Percentiles rank a stretch among this genome's conserved stretches.
Conservation (phyloP, 2,888 invertebrate species). For the Drosophila lutescens region DNA sequence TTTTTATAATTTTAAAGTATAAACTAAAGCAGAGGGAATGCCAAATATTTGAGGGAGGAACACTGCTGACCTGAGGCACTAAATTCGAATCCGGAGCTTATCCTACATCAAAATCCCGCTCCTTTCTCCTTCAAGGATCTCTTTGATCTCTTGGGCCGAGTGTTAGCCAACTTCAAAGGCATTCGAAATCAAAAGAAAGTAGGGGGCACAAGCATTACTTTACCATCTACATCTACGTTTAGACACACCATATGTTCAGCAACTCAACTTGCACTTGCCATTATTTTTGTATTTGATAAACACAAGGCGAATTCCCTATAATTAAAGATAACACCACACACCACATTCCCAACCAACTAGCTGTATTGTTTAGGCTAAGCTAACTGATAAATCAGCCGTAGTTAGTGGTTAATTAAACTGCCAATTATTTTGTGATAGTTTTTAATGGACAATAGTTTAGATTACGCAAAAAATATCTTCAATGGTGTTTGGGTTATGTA, state of each 20-base stretch:
- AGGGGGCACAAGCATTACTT: conserved; percentile 36
- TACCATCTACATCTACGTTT: conserved; percentile 14
- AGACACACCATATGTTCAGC: conserved; percentile 21
- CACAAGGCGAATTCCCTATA: conserved; percentile 24
- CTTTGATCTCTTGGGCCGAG: conserved; percentile 47
- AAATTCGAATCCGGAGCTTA: conserved; percentile 30
- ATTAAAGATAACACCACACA: conserved; percentile 28
- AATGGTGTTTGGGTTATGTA: conserved; percentile 73
- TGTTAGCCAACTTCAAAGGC: conserved; percentile 36
- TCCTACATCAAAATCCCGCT: conserved; percentile 30
- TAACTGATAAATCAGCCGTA: conserved; percentile 42
- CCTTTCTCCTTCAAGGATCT: conserved; percentile 44
- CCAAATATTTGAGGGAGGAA: conserved; percentile 43
- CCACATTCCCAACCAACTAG: conserved; percentile 21
- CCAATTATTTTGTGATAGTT: conserved; percentile 82
- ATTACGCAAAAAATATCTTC: conserved; percentile 50
- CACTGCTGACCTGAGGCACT: conserved; percentile 40
- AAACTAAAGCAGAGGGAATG: conserved; percentile 34
- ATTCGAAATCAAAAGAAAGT: conserved; percentile 2
- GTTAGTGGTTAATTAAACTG: conserved; percentile 72
- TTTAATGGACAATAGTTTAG: conserved; percentile 59
- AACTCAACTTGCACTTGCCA: conserved; percentile 74
- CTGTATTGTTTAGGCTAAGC: conserved; percentile 27
- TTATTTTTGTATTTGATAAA: conserved; percentile 61
- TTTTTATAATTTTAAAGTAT: not conserved